Evolutionary conservation across 2,113 vertebrate species (phyloP), one percentile per base, ranked within the genome.

Genomic region (Oryzias woworae): DNA sequence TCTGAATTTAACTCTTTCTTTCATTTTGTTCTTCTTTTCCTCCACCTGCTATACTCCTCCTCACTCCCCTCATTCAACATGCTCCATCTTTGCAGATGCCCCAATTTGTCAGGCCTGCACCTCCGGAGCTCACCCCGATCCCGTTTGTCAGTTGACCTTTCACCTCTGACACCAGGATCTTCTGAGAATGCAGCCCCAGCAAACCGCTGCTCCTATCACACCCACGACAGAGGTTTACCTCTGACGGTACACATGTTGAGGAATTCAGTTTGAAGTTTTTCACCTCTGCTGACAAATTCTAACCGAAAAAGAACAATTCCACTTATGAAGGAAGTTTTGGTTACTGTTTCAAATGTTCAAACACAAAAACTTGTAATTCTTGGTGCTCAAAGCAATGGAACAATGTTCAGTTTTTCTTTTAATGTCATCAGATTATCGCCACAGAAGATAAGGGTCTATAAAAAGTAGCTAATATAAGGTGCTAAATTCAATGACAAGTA

Each of bases 71-170:
- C 66, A 76, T 74, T 73, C 61, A 69, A 82, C 75, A 75, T 59
- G 45, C 20, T 71, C 26, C 48, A 36, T 80, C 61, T 61, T 64
- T 50, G n/a, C 17, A 5, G 53, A 56, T 72, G 71, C 31, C 41
- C 54, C 62, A 56, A 81, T 78, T 74, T 78, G 77, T 80, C 77
- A 66, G 45, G 60, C 18, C 10, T 12, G 22, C 45, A 13, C 58
- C 58, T 46, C 22, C 45, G 13, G 17, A 28, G 12, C 52, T 68
- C 60, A 48, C 41, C 36, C 41, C 49, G 44, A 66, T 36, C 59
- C 63, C 28, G 68, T 71, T 48, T 49, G 46, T 61, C 62, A 8
- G 46, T 76, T 63, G 55, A 43, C 74, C 58, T 76, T 57, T 77
- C 67, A 23, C 64, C 73, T 66, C n/a, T 7, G 53, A 74, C 70